These are phyloP conservation scores for Coranthus polyacanthus DNA, from an alignment of 2,797 vertebrate genomes.

Conservation along the genomic window DNA sequence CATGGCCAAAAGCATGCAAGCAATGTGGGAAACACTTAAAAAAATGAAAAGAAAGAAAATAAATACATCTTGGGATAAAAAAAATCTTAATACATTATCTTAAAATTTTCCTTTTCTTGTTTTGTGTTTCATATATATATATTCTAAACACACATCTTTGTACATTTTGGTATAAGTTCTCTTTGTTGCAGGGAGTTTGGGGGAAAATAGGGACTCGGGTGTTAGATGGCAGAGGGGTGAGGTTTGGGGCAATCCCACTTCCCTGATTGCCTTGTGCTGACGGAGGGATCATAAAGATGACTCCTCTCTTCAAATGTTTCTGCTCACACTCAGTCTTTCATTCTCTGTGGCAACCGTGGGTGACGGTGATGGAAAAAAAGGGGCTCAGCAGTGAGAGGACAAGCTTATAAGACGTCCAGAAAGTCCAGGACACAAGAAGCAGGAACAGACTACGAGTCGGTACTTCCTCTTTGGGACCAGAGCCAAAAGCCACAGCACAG, in stretches of 20 bases:
- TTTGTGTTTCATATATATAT: conserved; percentile 87
- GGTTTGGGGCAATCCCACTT: conserved; percentile 77
- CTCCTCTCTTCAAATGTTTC: conserved; percentile 68
- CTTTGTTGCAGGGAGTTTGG: conserved; percentile 77
- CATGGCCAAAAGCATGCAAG: conserved; percentile 80
- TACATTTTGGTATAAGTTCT: conserved; percentile 94
- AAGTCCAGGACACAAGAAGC: conserved; percentile 76
- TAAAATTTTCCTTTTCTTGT: conserved; percentile 84
- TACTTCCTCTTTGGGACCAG: conserved; percentile 73
- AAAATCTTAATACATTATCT: conserved; percentile 88
- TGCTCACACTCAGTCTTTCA: conserved; percentile 73
- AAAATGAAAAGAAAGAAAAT: conserved; percentile 92
- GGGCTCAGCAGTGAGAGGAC: conserved; percentile 83
- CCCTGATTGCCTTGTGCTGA: conserved; percentile 86
- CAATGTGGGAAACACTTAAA: conserved; percentile 78
- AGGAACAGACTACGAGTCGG: conserved; percentile 59
- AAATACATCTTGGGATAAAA: conserved; percentile 94
- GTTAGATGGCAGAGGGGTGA: conserved; percentile 60
- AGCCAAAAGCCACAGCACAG: conserved; percentile 50
- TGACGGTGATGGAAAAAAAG: conserved; percentile 52
- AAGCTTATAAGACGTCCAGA: conserved; percentile 78
- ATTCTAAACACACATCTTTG: conserved; percentile 95
- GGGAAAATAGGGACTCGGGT: conserved; percentile 46
- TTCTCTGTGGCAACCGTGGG: conserved; percentile 60
- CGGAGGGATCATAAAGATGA: conserved; percentile 60